These are phyloP conservation scores for Zosterops japonicus DNA, from an alignment of 2,113 vertebrate genomes.

Conservation along the genomic window DNA sequence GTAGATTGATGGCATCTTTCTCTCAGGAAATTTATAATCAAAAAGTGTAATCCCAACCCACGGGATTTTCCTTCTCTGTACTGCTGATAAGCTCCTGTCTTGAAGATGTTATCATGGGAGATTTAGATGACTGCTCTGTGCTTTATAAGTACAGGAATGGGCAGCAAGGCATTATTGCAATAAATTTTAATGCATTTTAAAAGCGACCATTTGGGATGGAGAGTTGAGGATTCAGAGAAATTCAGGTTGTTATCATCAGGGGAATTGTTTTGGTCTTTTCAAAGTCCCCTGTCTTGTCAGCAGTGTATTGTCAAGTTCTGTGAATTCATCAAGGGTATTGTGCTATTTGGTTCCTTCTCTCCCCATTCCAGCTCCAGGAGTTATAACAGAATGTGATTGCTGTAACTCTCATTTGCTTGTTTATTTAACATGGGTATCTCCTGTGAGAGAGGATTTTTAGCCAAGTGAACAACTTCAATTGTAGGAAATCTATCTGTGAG, in stretches of 20 bases:
- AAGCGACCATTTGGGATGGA: not conserved
- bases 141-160: not conserved
- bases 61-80: not conserved
- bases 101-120: constrained; percentile 12
- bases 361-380: not conserved
- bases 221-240: not conserved
- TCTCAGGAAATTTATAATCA: constrained; percentile 36
- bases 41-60: constrained; percentile 40
- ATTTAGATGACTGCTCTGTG: constrained; percentile 7
- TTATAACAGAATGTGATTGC: not conserved
- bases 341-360: not conserved
- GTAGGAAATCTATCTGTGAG: not conserved
- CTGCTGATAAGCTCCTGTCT: constrained; percentile 19
- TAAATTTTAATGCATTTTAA: constrained; percentile 14
- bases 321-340: constrained; percentile 20
- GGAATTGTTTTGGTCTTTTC: constrained; percentile 8
- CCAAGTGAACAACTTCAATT: not conserved
- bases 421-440: not conserved
- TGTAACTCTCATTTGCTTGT: not conserved
- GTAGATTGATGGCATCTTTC: constrained; percentile 24
- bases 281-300: not conserved
- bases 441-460: not conserved
- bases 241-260: constrained; percentile 8
- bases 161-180: not conserved
- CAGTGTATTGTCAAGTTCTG: constrained; percentile 1